phyloP scores from a whole-genome alignment of 2,113 vertebrate genomes.

The Bujurquina vittata region DNA sequence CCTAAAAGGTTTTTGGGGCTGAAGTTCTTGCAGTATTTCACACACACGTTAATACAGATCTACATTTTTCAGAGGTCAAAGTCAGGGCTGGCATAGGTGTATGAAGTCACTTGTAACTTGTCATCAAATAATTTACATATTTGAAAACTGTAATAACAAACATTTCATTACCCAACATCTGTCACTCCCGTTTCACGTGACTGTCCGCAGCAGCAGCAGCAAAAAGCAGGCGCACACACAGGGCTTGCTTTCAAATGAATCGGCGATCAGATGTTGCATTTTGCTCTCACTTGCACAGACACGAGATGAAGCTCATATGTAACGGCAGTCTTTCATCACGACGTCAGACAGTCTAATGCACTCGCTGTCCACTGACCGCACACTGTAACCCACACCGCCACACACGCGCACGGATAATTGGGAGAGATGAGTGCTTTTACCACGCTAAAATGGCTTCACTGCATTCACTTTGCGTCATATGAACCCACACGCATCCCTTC shows the following conservation, averaged over 20 bases:
- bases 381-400: not conserved
- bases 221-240: not conserved
- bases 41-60: not conserved
- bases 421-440: conserved; percentile 60
- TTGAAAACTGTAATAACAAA: not conserved
- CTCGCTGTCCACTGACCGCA: conserved; percentile 26
- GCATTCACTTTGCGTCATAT: conserved; percentile 39
- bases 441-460: conserved; percentile 35
- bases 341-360: conserved; percentile 60
- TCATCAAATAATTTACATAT: fast-evolving
- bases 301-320: conserved; percentile 30
- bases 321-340: conserved; percentile 45
- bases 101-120: not conserved
- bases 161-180: not conserved
- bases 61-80: not conserved
- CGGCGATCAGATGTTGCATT: conserved; percentile 50
- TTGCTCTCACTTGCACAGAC: conserved; percentile 48
- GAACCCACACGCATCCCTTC: conserved; percentile 12
- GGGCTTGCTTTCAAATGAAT: not conserved
- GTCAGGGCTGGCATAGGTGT: not conserved
- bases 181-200: not conserved
- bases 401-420: conserved; percentile 42
- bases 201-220: conserved; percentile 14
- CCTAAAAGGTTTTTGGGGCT: not conserved
- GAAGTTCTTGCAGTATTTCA: not conserved